Conservation (phyloP, 1,140 invertebrate species). For the Eubasilissa regina region DNA sequence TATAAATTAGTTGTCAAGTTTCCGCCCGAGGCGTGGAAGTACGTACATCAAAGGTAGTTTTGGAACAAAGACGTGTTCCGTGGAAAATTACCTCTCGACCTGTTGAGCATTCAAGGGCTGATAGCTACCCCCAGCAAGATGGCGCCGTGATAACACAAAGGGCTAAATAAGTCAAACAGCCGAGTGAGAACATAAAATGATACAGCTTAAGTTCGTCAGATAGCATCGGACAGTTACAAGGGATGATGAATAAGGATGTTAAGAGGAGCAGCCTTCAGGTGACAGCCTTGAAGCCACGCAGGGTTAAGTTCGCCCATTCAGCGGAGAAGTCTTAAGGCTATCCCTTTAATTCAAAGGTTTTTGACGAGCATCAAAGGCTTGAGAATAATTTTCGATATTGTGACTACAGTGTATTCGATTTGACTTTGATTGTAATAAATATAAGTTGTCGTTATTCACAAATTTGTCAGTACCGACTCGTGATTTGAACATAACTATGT, state of each 20-base stretch:
- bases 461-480: too few species aligned
- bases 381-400: too few species aligned
- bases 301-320: too few species aligned
- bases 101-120: constrained; percentile 19
- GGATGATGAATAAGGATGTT: neutral
- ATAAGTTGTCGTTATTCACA: too few species aligned
- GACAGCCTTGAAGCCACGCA: neutral
- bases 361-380: too few species aligned
- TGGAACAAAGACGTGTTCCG: constrained; percentile 10
- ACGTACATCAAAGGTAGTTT: constrained; percentile 8
- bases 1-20: constrained; percentile 18
- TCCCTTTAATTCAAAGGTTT: too few species aligned
- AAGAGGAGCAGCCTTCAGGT: neutral
- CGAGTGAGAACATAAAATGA: constrained; percentile 22
- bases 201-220: constrained; percentile 17
- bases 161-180: constrained; percentile 31
- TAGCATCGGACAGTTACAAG: constrained; percentile 10
- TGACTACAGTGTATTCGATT: too few species aligned
- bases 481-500: too few species aligned
- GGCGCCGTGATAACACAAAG: constrained; percentile 18
- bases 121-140: neutral
- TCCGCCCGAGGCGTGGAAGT: neutral
- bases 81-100: constrained; percentile 21
- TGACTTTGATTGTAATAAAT: too few species aligned
- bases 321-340: too few species aligned